Evolutionary conservation across 2,113 vertebrate genomes (phyloP), one percentile per base, ranked within the genome.

Genomic region (Dunckerocampus dactyliophorus): DNA sequence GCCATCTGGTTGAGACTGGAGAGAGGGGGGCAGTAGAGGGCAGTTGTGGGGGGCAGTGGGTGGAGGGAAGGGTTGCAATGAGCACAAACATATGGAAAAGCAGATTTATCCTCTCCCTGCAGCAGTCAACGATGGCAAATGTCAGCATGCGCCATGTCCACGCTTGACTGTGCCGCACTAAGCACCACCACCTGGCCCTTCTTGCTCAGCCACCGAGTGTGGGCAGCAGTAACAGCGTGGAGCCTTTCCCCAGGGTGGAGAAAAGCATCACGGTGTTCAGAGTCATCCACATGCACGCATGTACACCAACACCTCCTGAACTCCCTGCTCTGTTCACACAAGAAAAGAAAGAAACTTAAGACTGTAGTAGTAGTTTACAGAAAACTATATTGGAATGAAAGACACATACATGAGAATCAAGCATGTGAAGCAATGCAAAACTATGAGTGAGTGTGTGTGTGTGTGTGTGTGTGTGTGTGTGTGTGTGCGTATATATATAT

Each of bases 31-130:
- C 46, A 52, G 72, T 55, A 52, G 90, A 90, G 91, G 89, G 70
- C 64, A 59, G 58, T 62, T 62, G 90, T 88, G 74, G 49, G 57
- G 52, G 43, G 71, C 71, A 72, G 78, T 82, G 79, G 75, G 93
- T 92, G 90, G 91, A 91, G 93, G 92, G 87, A 91, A 93, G 92
- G 90, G 89, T 84, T 93, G 92, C 68, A 72, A 83, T 88, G 91
- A 93, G 90, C 91, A 93, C 88, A 93, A 97, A 92, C 96, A 99
- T 98, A 99, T 97, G 95, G 96, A 95, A 96, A 98, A 94, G 89
- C 96, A 98, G 95, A 96, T 95, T 97, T 96, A 92, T 93, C 89
- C 92, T 93, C 92, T 93, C 95, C 95, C 94, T 92, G 91, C 89
- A 95, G 95, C 94, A 91, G 90, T 92, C 82, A 86, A 90, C 77